phyloP scores from a whole-genome alignment of 2,797 vertebrate species.

The Hippoglossus hippoglossus region DNA sequence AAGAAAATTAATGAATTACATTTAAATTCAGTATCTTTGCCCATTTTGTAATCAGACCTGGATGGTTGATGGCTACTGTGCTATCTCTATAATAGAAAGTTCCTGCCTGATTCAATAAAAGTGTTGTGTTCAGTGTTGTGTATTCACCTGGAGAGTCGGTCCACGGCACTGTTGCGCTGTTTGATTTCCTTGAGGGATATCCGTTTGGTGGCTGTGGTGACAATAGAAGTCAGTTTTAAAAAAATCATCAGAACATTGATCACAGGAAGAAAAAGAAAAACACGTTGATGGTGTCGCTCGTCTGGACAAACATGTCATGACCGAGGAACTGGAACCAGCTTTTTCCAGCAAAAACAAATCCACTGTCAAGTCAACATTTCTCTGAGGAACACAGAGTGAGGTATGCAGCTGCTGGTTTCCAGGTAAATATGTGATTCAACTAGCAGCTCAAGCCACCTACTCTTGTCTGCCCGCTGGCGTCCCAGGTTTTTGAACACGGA shows the following conservation, averaged over 20 bases:
- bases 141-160: conserved; percentile 87
- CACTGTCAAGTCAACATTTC: not conserved
- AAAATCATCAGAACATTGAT: conserved; percentile 5
- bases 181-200: conserved; percentile 78
- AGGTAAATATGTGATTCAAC: not conserved
- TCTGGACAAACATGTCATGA: not conserved
- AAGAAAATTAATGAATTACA: too few relatives aligned
- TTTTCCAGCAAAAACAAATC: not conserved
- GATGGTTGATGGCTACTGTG: too few relatives aligned
- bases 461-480: conserved; percentile 73
- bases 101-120: not conserved
- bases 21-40: too few relatives aligned
- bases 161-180: conserved; percentile 63
- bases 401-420: not conserved
- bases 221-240: conserved; percentile 14
- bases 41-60: too few relatives aligned
- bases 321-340: not conserved
- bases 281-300: not conserved
- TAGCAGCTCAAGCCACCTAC: conserved; percentile 63
- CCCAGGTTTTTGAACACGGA: conserved; percentile 87
- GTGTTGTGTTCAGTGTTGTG: not conserved
- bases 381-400: not conserved
- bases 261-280: not conserved
- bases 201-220: conserved; percentile 75
- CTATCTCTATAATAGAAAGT: not conserved